A percentile compares a stretch with the other conserved stretches of the same genome.
Conservation (phyloP, 2,888 invertebrate genomes). For the Idaea aversata region DNA sequence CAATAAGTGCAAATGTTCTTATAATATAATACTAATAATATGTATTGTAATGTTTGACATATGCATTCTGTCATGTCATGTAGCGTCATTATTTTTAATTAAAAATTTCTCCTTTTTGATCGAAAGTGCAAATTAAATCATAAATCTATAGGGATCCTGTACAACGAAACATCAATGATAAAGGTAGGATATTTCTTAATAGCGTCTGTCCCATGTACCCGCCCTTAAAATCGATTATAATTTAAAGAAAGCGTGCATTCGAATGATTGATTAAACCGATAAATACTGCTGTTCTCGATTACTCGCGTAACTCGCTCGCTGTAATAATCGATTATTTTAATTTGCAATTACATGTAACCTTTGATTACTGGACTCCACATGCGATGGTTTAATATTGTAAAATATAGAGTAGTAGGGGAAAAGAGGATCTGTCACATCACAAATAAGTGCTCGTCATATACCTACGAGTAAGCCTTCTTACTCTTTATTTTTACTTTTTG, state of each 20-base stretch:
- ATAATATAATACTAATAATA: not conserved
- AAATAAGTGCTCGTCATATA: constrained; percentile 2
- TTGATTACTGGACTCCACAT: constrained; percentile 35
- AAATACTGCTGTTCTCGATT: constrained; percentile 30
- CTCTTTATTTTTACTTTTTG: no score
- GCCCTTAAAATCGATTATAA: constrained; percentile 13
- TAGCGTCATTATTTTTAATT: not conserved
- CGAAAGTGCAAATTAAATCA: not conserved
- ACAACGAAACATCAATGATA: not conserved
- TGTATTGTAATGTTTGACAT: not conserved
- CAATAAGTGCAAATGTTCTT: not conserved
- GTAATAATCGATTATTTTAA: constrained; percentile 44
- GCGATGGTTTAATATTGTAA: not conserved
- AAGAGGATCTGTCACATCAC: not conserved
- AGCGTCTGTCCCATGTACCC: constrained; percentile 7
- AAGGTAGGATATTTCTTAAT: not conserved
- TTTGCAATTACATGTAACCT: constrained; percentile 47
- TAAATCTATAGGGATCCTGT: not conserved
- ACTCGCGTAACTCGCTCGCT: constrained; percentile 30
- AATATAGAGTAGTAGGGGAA: not conserved
- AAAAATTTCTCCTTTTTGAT: not conserved
- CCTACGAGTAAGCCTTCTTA: not conserved
- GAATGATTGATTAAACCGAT: constrained; percentile 40
- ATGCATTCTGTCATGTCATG: not conserved
- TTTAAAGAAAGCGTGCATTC: constrained; percentile 24